phyloP scores from a whole-genome alignment of 2,113 vertebrate genomes.

The Peromyscus californicus region DNA sequence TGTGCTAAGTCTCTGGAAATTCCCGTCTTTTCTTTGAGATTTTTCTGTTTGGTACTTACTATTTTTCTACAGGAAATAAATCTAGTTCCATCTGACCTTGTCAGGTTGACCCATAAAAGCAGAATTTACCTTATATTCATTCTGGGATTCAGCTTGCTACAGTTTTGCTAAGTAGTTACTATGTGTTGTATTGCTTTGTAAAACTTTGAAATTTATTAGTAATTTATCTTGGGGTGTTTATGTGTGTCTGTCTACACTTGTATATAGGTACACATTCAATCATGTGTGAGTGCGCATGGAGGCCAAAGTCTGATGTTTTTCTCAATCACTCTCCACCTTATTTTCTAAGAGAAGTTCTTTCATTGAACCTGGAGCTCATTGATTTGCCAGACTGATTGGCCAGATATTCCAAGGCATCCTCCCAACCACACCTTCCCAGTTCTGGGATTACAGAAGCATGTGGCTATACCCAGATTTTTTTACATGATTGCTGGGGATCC shows the following conservation, averaged over 20 bases:
- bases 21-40: neutral
- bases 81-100: neutral
- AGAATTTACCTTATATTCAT: neutral
- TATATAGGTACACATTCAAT: neutral
- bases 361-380: neutral
- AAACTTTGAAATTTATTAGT: neutral
- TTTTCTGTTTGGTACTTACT: neutral
- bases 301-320: neutral
- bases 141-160: neutral
- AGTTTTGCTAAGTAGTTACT: neutral
- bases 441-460: neutral
- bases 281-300: neutral
- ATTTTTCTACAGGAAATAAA: neutral
- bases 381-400: neutral
- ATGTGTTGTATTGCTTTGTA: neutral
- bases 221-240: neutral
- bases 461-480: neutral
- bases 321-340: neutral
- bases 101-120: neutral
- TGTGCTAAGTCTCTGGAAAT: neutral
- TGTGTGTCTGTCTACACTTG: neutral
- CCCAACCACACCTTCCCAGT: neutral
- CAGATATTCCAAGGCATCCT: neutral
- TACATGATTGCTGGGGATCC: neutral
- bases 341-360: neutral